phyloP scores from a whole-genome alignment of 2,888 invertebrate genomes.

The Argyra leucocephala region DNA sequence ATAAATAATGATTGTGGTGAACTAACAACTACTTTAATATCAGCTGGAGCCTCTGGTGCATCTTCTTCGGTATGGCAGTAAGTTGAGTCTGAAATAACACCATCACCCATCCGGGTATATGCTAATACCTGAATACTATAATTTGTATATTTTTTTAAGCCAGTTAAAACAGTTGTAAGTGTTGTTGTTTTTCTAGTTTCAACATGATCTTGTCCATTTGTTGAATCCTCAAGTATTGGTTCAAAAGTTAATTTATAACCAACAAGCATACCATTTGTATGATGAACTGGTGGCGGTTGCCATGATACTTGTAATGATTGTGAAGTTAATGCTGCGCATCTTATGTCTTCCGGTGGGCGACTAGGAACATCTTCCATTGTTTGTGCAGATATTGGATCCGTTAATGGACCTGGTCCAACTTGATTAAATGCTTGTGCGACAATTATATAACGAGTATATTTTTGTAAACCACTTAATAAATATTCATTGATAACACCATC shows the following conservation, averaged over 20 bases:
- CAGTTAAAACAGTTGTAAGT: slow-evolving; percentile 58
- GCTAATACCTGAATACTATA: slow-evolving; percentile 73
- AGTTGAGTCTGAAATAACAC: slow-evolving; percentile 55
- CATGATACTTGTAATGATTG: slow-evolving; percentile 69
- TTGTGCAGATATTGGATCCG: slow-evolving; percentile 57
- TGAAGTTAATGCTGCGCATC: slow-evolving; percentile 64
- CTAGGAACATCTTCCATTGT: slow-evolving; percentile 72
- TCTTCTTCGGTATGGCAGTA: slow-evolving; percentile 72
- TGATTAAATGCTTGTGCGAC: slow-evolving; percentile 67
- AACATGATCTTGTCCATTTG: slow-evolving; percentile 47
- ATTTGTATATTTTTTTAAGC: slow-evolving; percentile 66
- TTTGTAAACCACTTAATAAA: slow-evolving; percentile 52
- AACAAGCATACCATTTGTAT: slow-evolving; percentile 66
- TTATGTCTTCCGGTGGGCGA: slow-evolving; percentile 65
- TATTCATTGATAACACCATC: slow-evolving; percentile 59
- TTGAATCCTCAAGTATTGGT: slow-evolving; percentile 51
- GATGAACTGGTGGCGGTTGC: slow-evolving; percentile 65
- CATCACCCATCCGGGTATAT: slow-evolving; percentile 69
- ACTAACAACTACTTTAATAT: slow-evolving; percentile 69
- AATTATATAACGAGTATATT: slow-evolving; percentile 58
- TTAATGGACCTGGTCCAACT: slow-evolving; percentile 62
- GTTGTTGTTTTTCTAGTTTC: slow-evolving; percentile 59
- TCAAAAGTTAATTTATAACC: slow-evolving; percentile 65
- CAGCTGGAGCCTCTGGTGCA: slow-evolving; percentile 68
- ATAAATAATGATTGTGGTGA: slow-evolving; percentile 64